Base-by-base conservation (phyloP, 1,140 invertebrate species). In the Pseudomyrmex concolor region DNA sequence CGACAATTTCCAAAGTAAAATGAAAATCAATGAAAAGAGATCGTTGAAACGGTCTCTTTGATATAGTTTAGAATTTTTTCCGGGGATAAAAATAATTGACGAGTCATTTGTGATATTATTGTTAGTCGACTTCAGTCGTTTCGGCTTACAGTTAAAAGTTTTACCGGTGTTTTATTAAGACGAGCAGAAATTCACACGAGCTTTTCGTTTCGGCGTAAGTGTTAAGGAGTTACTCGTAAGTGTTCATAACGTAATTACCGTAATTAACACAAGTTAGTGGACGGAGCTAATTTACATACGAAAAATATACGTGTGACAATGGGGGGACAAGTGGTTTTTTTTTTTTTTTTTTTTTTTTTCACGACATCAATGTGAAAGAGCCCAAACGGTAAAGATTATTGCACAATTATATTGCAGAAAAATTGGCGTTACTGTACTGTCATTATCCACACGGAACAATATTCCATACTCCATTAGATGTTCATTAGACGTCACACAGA, bases 241-340 rank as follows among this genome's bases (percentile, higher is more conserved):
- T 86, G 85, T 87, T 87, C 85, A 87, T 87, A 86, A 87, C 15
- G 62, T 82, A 85, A 85, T 82, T 71, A 72, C 12, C 17, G 34
- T 82, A 82, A 82, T 82, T 82, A 82, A 57, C 70, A 74, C 48
- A 34, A 34, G 34, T 82, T 82, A 82, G 71, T 7, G 66, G 59
- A 83, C 54, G 70, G 51, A 71, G 77, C 17, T 86, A 77, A 74
- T 86, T 50, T 83, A 66, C 50, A 57, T 78, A 59, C 76, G 34
- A 34, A 70, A 70, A 80, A 70, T 55, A 77, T 43, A 70, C 55
- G 76, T 80, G 76, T 70, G 54, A 80, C 51, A 80, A 54, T 70
- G 76, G 22, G 19, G 19, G 64, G 5, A 70, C 15, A 78, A 67
- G 15, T 80, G 2, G 2, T 25, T 25, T 4, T 25, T 25, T 25